Evolutionary conservation across 64 coral and sea anemone species (phyloP), one percentile per base, ranked within the genome.

Genomic region (Dendrophyllia cribrosa): DNA sequence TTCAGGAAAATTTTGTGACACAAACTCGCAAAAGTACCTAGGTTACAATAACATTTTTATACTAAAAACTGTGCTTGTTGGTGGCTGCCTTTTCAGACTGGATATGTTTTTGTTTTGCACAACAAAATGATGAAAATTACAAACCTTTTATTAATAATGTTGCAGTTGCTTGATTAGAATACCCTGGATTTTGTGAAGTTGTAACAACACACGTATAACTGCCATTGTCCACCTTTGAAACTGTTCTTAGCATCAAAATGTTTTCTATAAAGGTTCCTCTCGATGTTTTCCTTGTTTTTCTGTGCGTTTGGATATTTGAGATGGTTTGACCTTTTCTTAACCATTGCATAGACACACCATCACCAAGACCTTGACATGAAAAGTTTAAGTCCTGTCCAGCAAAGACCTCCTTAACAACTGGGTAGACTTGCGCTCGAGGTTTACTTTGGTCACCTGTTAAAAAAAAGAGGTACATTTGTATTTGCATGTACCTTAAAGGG

Each of bases 191-290:
- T 23, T 73, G 56, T n/a, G 49, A 47, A 3, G 75, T 73, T 4
- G 58, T 73, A 13, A 96, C 87, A 26, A 74, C 66, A 72, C 95
- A 96, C 7, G 95, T 96, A 59, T 93, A 96, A 10, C 71, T 93
- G 3, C 78, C 95, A 66, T 78, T 72, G 50, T 93, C 87, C 6
- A 19, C 52, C 46, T 55, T 86, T 78, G 86, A 75, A 46, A 77
- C 79, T n/a, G 58, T 80, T 71, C 58, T 90, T 15, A 96, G 16
- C 16, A 83, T 80, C 26, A 96, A 61, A 45, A 93, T 59, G 13
- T 73, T 86, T 81, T 93, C 95, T 16, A 61, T 90, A 9, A 93
- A 72, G 19, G 71, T 83, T 24, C 87, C 91, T 70, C 10, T 20
- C 24, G 76, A 21, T 3, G 14, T 72, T 45, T 76, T 86, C 2